phyloP scores from a whole-genome alignment of 1,140 invertebrate species.

The Ridgeia piscesae region DNA sequence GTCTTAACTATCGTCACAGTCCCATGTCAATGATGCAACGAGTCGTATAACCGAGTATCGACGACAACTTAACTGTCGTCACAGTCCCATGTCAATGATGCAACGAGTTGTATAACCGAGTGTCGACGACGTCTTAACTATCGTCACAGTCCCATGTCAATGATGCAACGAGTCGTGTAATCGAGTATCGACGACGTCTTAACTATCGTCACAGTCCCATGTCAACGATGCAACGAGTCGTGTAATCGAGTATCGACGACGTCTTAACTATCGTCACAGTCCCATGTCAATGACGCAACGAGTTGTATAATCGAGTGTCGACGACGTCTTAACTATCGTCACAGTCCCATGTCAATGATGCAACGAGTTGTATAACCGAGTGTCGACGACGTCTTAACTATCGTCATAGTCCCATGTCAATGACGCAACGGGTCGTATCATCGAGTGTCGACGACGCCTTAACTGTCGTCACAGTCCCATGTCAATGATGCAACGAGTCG shows the following conservation, averaged over 20 bases:
- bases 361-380: not conserved
- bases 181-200: not conserved
- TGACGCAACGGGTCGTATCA: not conserved
- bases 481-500: not conserved
- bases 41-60: not conserved
- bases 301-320: not conserved
- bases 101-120: not conserved
- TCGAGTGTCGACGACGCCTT: not conserved
- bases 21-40: not conserved
- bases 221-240: not conserved
- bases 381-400: not conserved
- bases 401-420: not conserved
- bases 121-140: not conserved
- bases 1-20: not conserved
- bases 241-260: not conserved
- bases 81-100: not conserved
- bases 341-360: not conserved
- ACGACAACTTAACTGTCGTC: not conserved
- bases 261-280: not conserved
- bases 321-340: not conserved
- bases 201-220: not conserved
- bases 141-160: not conserved
- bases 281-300: not conserved
- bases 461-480: not conserved
- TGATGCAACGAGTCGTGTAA: not conserved